A percentile compares a stretch with the other conserved stretches of the same genome.
Evolutionary conservation across 2,888 invertebrate species (phyloP).

Genomic region (Plagodis pulveraria): DNA sequence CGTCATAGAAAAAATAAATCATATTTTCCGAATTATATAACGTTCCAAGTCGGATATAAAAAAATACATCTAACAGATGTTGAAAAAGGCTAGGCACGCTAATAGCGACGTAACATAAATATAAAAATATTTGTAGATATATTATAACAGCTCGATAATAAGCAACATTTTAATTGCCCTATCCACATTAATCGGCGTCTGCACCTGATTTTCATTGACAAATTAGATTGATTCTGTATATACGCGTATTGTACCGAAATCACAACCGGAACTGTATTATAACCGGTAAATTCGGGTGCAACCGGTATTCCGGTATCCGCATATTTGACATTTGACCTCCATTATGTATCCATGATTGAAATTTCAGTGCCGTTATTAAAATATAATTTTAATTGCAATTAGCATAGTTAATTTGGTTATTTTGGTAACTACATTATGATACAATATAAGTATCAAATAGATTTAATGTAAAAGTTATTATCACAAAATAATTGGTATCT

Average conservation of each 20-base stretch:
- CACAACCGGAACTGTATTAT: conserved; percentile 26
- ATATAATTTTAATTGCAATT: conserved; percentile 11
- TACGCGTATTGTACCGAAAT: conserved; percentile 52
- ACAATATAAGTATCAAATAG: no score
- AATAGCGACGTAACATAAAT: no score
- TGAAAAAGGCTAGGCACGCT: no score
- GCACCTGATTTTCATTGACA: conserved; percentile 69
- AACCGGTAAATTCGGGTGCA: conserved; percentile 19
- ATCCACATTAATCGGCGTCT: conserved; percentile 47
- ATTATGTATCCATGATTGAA: conserved; percentile 43
- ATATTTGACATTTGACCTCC: conserved; percentile 18
- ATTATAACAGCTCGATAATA: background rate
- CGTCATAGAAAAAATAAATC: no score
- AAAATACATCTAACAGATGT: no score
- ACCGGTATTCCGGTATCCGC: conserved; percentile 19
- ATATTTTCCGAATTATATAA: no score
- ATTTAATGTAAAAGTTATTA: no score
- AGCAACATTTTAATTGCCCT: conserved; percentile 54
- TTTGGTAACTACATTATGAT: background rate
- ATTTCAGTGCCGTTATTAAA: conserved; percentile 34
- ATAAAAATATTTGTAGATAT: no score
- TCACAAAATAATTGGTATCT: no score
- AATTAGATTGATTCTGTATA: conserved; percentile 70
- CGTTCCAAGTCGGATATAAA: no score
- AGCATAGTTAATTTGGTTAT: conserved; percentile 10